Conservation (phyloP, 2,888 invertebrate species). For the Lypha dubia region DNA sequence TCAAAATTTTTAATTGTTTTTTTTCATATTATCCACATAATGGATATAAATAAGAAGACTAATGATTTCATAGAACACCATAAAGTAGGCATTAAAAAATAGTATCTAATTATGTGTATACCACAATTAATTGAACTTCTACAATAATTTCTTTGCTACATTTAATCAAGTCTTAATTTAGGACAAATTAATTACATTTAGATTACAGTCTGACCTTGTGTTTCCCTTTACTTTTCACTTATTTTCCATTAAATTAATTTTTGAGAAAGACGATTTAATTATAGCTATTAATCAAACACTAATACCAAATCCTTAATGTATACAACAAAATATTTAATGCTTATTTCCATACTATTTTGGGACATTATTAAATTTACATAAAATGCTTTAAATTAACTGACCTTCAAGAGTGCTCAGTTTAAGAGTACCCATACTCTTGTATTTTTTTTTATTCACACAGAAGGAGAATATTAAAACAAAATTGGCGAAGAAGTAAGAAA, state of each 20-base stretch:
- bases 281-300: constrained; percentile 1
- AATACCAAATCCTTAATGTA: constrained; percentile 5
- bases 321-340: background rate
- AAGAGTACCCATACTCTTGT: background rate
- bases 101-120: no score
- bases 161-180: background rate
- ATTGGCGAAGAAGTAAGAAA: constrained; percentile 29
- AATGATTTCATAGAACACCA: no score
- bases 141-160: background rate
- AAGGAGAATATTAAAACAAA: constrained; percentile 11
- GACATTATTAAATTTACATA: constrained; percentile 48
- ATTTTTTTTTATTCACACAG: background rate
- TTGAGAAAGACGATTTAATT: background rate
- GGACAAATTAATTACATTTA: constrained; percentile 18
- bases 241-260: background rate
- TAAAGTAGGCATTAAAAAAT: no score
- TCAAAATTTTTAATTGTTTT: no score
- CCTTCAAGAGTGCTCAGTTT: constrained; percentile 12
- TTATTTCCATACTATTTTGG: background rate
- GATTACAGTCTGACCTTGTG: background rate
- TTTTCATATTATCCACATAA: no score
- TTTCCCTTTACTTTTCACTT: background rate
- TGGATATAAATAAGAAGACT: no score
- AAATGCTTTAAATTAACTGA: constrained; percentile 12
- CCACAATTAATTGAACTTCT: constrained; percentile 2